Percentiles rank a stretch among this genome's conserved stretches.
Evolutionary conservation across 2,113 vertebrate genomes (phyloP).

Genomic region (Ciconia maguari): DNA sequence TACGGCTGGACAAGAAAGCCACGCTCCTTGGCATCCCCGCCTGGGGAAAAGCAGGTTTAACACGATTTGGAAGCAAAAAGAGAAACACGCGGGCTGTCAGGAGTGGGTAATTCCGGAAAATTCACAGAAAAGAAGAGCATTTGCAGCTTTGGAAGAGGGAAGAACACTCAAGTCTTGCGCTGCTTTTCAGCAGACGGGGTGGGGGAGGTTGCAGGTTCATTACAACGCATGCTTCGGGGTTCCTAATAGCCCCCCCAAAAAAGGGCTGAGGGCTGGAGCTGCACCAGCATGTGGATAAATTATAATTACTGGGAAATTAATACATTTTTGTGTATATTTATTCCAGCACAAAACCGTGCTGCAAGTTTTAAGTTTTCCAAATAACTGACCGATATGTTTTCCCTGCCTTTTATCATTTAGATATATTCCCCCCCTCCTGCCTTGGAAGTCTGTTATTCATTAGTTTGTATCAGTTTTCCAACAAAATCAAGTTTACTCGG

Average conservation of each 20-base stretch:
- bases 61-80: not conserved
- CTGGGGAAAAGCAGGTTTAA: not conserved
- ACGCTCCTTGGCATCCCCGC: not conserved
- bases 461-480: not conserved
- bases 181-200: not conserved
- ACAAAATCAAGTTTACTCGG: not conserved
- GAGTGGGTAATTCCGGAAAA: not conserved
- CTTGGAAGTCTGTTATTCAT: not conserved
- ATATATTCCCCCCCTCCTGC: not conserved
- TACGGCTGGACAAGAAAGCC: accelerated
- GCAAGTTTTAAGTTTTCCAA: too few relatives aligned
- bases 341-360: not conserved
- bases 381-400: not conserved
- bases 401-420: not conserved
- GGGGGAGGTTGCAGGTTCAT: not conserved
- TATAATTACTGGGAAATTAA: not conserved
- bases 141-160: not conserved
- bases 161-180: accelerated
- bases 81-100: not conserved
- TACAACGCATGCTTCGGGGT: accelerated
- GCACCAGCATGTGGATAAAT: not conserved
- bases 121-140: not conserved
- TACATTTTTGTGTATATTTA: not conserved
- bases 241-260: not conserved
- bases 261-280: not conserved